Evolutionary conservation across 2,888 invertebrate genomes (phyloP).

Genomic region (Hemithea aestivaria): DNA sequence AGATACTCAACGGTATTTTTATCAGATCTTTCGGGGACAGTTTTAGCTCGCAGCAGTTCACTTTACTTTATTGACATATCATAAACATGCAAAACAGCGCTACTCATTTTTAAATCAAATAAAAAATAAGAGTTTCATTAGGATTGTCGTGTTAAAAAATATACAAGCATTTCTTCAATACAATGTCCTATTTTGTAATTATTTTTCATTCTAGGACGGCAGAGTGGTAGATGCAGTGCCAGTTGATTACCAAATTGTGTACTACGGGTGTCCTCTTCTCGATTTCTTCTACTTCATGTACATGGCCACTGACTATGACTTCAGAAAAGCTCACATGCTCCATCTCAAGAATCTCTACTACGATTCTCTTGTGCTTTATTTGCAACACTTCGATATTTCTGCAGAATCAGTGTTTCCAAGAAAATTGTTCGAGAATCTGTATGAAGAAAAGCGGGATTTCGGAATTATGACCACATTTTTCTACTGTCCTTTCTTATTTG

Average conservation of each 20-base stretch:
- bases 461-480: conserved; percentile 34
- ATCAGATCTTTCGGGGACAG: too few relatives aligned
- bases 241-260: conserved; percentile 38
- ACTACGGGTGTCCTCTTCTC: conserved; percentile 29
- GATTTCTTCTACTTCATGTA: conserved; percentile 25
- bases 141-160: too few relatives aligned
- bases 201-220: too few relatives aligned
- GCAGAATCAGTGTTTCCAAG: conserved; percentile 35
- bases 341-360: conserved; percentile 32
- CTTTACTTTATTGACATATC: too few relatives aligned
- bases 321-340: conserved; percentile 35
- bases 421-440: conserved; percentile 36
- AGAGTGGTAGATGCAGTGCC: too few relatives aligned
- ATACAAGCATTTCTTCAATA: too few relatives aligned
- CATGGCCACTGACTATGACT: conserved; percentile 11
- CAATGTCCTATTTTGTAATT: too few relatives aligned
- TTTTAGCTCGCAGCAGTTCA: too few relatives aligned
- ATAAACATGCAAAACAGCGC: too few relatives aligned
- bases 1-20: too few relatives aligned
- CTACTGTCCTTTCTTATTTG: conserved; percentile 34
- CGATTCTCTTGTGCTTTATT: conserved; percentile 9
- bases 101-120: too few relatives aligned
- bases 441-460: conserved; percentile 33
- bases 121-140: too few relatives aligned
- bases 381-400: conserved; percentile 37